Evolutionary conservation across 2,888 invertebrate species (phyloP).

Genomic region (Melangyna quadrimaculata): DNA sequence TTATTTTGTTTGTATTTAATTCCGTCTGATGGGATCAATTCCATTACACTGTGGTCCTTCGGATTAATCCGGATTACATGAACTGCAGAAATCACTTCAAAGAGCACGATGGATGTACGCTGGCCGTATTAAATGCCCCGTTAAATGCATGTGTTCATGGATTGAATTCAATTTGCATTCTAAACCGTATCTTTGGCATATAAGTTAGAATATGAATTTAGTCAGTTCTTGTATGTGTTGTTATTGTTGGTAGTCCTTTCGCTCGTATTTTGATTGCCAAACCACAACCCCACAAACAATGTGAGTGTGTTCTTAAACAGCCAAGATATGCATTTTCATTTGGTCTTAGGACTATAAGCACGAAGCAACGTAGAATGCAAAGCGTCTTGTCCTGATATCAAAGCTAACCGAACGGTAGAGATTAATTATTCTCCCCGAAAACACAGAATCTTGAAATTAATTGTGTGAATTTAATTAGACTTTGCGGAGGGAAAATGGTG

Average conservation of each 20-base stretch:
- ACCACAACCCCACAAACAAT: conserved; percentile 40
- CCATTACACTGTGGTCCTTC: conserved; percentile 22
- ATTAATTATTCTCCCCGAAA: conserved; percentile 38
- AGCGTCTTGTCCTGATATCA: background rate
- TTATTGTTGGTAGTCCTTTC: conserved; percentile 28
- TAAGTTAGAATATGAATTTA: conserved; percentile 10
- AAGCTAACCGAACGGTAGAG: background rate
- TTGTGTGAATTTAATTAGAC: conserved; percentile 60
- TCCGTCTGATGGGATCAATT: conserved; percentile 36
- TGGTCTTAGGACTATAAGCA: background rate
- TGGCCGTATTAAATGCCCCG: conserved; percentile 14
- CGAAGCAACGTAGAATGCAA: background rate
- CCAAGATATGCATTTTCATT: background rate
- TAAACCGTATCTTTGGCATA: conserved; percentile 4
- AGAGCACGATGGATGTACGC: background rate
- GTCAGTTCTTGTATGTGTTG: background rate
- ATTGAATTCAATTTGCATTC: conserved; percentile 42
- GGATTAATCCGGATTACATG: background rate
- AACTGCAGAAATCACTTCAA: background rate
- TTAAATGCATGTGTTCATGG: background rate
- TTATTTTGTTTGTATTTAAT: conserved; percentile 20
- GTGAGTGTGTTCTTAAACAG: background rate
- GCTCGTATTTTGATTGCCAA: conserved; percentile 39
- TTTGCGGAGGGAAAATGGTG: conserved; percentile 1
- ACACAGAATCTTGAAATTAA: conserved; percentile 43